Base-by-base conservation (phyloP, 1,140 invertebrate species). In the Tetramorium alpestre region DNA sequence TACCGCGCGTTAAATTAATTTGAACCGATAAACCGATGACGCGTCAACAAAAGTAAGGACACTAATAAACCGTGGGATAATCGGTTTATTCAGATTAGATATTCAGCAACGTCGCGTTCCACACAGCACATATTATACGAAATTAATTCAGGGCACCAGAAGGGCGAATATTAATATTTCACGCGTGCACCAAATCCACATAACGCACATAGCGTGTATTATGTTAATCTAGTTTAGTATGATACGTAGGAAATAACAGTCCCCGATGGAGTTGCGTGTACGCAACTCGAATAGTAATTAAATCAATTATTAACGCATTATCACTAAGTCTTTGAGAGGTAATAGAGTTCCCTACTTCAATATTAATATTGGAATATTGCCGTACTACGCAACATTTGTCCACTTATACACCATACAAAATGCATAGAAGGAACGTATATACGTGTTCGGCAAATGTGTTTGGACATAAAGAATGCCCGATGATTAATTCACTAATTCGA, bases 91-190 rank as follows among this genome's bases (percentile, higher is more conserved):
- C 54, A 49, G 54, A 84, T 84, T 49, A 84, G 69, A 75, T 84
- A 84, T 84, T 84, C 69, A 82, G 80, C 13, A 75, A 82, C 80
- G 25, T 51, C 49, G 78, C 65, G 49, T 65, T 56, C 10, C 38
- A 41, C 44, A 54, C 28, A n/a, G 54, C 13, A n/a, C 65, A 16
- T 84, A 75, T 67, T 75, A 84, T 75, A 73, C 28, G 54, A 67
- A 62, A 84, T 84, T 84, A 84, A 84, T 84, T 75, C 25, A 7
- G 56, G 11, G 7, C 56, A 28, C 69, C 69, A 60, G 80, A 84
- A 84, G 69, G 69, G 25, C 28, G 44, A 33, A 75, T 84, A 75
- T 84, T 84, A 75, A 84, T 84, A 84, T 75, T 84, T 84, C 56
- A 75, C 80, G 41, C 25, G 69, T 69, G 22, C 54, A 28, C 28